phyloP scores from a whole-genome alignment of 2,113 vertebrate genomes.

The Sula dactylatra region DNA sequence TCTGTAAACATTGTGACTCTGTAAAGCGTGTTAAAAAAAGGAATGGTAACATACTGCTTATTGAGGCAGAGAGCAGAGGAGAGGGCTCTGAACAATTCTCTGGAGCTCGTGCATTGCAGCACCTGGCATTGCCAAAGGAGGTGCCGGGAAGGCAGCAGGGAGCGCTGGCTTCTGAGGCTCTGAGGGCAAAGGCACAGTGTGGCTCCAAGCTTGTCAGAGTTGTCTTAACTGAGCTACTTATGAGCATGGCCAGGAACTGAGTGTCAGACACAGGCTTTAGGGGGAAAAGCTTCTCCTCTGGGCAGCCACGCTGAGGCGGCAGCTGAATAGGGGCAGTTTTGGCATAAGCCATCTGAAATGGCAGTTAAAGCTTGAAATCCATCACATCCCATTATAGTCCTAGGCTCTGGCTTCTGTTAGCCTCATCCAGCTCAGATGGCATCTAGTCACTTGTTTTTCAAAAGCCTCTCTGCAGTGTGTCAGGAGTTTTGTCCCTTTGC shows the following conservation, averaged over 20 bases:
- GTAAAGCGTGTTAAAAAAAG: background rate
- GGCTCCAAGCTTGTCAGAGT: background rate
- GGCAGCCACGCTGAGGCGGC: background rate
- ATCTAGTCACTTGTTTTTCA: background rate
- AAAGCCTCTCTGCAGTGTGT: background rate
- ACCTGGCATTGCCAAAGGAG: background rate
- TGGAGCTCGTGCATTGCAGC: background rate
- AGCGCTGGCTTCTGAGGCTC: background rate
- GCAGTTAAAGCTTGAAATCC: background rate
- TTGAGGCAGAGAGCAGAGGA: background rate
- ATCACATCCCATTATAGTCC: background rate
- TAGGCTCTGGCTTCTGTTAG: background rate
- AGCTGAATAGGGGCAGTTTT: background rate
- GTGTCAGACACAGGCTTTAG: background rate
- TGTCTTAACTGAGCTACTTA: background rate
- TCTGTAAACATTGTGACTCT: background rate
- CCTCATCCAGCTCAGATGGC: background rate
- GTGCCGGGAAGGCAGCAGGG: background rate
- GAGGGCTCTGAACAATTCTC: background rate
- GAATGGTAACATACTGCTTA: background rate
- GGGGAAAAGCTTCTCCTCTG: background rate
- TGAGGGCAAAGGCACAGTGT: background rate
- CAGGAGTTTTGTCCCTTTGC: background rate
- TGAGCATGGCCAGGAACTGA: accelerated
- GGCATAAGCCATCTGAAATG: background rate